Evolutionary conservation across 2,797 vertebrate genomes (phyloP), one percentile per base, ranked within the genome.

Genomic region (Loriculus beryllinus): DNA sequence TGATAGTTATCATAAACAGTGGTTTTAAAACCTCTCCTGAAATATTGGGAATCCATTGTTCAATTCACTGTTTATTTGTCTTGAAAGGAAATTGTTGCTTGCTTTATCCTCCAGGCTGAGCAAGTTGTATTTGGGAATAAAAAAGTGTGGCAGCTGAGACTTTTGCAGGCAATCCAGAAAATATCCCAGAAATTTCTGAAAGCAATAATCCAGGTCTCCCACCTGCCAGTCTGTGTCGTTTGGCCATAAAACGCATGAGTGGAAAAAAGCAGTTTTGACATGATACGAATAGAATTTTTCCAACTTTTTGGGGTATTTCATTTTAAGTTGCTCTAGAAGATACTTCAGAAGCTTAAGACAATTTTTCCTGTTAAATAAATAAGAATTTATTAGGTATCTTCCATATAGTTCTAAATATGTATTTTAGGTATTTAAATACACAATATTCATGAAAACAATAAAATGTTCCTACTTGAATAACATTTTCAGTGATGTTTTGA

Each of bases 271-370:
- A 23, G 98, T 98, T 96, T 98, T 98, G 65, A 96, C 67, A 1
- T 98, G 97, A 13, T 98, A 98, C 0, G 98, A 98, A 80, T 75
- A 97, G 80, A 98, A 95, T 49, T 96, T 95, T 18, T 95, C 84
- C 75, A 98, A 2, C 31, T 92, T 39, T 71, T 93, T 96, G 26
- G 86, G 18, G 22, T 96, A 4, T 71, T 95, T 96, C 48, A 91
- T 94, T 93, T 98, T 97, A 70, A 98, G 96, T 86, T 90, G 81
- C 48, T 97, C 96, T 81, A 98, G 74, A 59, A 98, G 96, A 82
- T 95, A 95, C 76, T 98, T 98, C 95, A 98, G 90, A 83, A 98
- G 94, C 84, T 98, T 98, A 88, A 98, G 97, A 87, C 98, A 98
- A 4, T 77, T 37, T 93, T 98, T 98, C 95, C 98, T 98, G 96